These are phyloP conservation scores for Allophyes oxyacanthae DNA, from an alignment of 2,888 invertebrate species.

Conservation along the genomic window DNA sequence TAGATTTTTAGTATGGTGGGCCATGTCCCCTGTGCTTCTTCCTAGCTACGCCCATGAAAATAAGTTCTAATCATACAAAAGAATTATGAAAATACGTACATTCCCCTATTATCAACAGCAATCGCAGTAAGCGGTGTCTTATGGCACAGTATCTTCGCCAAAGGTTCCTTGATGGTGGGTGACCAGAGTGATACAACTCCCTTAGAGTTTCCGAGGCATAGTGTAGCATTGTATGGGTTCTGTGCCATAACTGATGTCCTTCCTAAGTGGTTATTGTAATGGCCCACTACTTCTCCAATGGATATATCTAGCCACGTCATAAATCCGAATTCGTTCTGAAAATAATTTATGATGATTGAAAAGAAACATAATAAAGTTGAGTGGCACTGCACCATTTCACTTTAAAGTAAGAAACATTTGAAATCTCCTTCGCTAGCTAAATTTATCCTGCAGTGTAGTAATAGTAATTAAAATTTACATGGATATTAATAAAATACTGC, in stretches of 20 bases:
- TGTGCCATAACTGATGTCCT: constrained; percentile 95
- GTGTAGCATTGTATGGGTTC: constrained; percentile 97
- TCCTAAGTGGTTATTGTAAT: constrained; percentile 93
- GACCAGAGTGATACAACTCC: constrained; percentile 99
- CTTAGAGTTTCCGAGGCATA: constrained; percentile 96
- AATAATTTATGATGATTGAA: constrained; percentile 19
- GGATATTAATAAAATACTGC: no score
- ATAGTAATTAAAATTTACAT: no score
- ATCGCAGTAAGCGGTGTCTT: constrained; percentile 94
- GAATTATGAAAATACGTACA: constrained; percentile 84
- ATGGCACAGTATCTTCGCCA: constrained; percentile 98
- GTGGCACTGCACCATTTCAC: no score
- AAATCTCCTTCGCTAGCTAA: no score
- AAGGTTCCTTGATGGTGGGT: constrained; percentile 94
- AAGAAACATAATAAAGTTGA: no score
- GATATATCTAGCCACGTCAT: constrained; percentile 98
- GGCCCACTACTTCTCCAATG: constrained; percentile 95
- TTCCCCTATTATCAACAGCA: constrained; percentile 95
- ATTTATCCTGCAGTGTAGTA: no score
- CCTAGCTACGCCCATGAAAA: no score
- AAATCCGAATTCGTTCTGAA: constrained; percentile 92
- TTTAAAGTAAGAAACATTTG: no score
- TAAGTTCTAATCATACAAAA: not conserved
- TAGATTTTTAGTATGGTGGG: no score
- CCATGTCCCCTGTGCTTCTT: no score